These are phyloP conservation scores for Epistrophe grossulariae DNA, from an alignment of 2,888 invertebrate species.

Conservation along the genomic window DNA sequence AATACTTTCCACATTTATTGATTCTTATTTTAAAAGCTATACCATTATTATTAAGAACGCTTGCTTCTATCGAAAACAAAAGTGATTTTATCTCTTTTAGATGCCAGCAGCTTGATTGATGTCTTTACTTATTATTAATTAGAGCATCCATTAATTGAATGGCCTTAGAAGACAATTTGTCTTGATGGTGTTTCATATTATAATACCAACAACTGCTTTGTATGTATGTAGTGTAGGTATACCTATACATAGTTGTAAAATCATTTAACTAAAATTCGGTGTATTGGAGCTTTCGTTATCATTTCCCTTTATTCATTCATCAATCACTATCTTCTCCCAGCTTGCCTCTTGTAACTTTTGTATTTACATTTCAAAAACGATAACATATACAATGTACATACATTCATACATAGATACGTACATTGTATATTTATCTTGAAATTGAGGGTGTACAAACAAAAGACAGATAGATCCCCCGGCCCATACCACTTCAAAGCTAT, in stretches of 20 bases:
- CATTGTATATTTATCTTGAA: neutral
- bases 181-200: slow-evolving; percentile 16
- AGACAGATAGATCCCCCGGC: neutral
- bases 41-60: neutral
- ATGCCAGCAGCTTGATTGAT: slow-evolving; percentile 29
- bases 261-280: slow-evolving; percentile 3
- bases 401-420: too few species aligned
- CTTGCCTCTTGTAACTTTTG: neutral
- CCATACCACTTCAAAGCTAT: slow-evolving; percentile 12
- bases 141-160: slow-evolving; percentile 38
- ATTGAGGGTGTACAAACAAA: slow-evolving; percentile 13
- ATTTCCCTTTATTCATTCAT: slow-evolving; percentile 17
- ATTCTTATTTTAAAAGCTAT: neutral
- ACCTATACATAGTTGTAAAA: slow-evolving; percentile 16
- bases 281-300: neutral
- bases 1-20: slow-evolving; percentile 5
- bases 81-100: slow-evolving; percentile 1
- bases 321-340: neutral
- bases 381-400: neutral
- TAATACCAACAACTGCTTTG: slow-evolving; percentile 8
- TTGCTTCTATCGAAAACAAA: neutral
- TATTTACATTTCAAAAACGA: neutral
- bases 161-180: slow-evolving; percentile 15
- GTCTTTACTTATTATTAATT: slow-evolving; percentile 33
- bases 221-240: neutral